These are phyloP conservation scores for Apis cerana DNA, from an alignment of 1,140 invertebrate genomes.

Conservation along the genomic window DNA sequence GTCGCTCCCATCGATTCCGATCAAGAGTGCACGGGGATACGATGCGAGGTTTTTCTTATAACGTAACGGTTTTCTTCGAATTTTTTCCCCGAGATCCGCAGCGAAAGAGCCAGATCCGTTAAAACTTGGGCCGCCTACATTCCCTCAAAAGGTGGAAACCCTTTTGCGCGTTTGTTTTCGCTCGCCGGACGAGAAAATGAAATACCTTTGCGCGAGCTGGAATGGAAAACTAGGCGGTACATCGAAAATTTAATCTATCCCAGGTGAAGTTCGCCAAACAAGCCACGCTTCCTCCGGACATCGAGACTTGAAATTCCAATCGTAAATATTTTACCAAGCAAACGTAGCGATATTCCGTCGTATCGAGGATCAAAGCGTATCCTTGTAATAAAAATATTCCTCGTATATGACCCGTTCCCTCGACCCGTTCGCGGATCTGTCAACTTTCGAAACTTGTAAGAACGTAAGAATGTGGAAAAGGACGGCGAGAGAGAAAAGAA, in stretches of 20 bases:
- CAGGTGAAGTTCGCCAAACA: background rate
- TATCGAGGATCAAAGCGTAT: constrained; percentile 1
- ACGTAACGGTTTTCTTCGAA: too few species aligned
- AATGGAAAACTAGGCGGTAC: background rate
- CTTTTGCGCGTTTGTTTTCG: background rate
- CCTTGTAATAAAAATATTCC: background rate
- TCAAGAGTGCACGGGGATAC: too few species aligned
- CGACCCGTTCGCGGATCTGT: constrained; percentile 42
- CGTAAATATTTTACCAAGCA: background rate
- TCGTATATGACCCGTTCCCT: background rate
- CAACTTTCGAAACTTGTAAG: constrained; percentile 11
- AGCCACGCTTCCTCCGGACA: too few species aligned
- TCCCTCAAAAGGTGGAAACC: background rate
- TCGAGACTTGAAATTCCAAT: constrained; percentile 17
- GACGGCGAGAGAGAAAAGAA: constrained; percentile 18
- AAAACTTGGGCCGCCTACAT: too few species aligned
- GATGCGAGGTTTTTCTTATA: too few species aligned
- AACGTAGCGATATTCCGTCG: background rate
- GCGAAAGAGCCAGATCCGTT: too few species aligned
- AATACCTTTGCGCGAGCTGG: background rate
- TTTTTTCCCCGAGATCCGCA: too few species aligned
- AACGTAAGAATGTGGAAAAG: too few species aligned
- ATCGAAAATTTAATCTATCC: background rate
- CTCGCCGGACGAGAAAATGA: background rate
- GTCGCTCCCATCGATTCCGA: too few species aligned